phyloP scores from a whole-genome alignment of 2,888 invertebrate genomes.

The Merodon equestris region DNA sequence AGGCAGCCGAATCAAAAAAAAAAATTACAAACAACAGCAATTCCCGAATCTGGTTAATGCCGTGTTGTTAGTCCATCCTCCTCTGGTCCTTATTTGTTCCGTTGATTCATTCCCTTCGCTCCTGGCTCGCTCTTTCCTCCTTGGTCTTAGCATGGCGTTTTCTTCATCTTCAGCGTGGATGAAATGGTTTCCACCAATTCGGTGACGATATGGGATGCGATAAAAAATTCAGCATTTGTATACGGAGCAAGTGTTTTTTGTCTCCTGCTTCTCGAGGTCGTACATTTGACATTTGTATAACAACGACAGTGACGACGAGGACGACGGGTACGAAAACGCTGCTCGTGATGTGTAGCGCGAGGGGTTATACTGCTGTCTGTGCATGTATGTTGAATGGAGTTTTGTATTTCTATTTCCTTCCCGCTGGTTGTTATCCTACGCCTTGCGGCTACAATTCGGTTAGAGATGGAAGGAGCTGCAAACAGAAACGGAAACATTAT shows the following conservation, averaged over 20 bases:
- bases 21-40: slow-evolving; percentile 22
- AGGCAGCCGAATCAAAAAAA: too few relatives aligned
- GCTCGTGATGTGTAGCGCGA: not conserved
- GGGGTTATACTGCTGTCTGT: slow-evolving; percentile 59
- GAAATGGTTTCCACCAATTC: slow-evolving; percentile 49
- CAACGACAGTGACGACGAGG: slow-evolving; percentile 49
- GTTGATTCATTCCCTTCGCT: too few relatives aligned
- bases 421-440: slow-evolving; percentile 38
- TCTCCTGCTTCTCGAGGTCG: slow-evolving; percentile 19
- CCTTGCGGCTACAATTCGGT: slow-evolving; percentile 34
- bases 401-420: slow-evolving; percentile 13
- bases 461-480: slow-evolving; percentile 27
- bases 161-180: slow-evolving; percentile 50
- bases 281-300: slow-evolving; percentile 65
- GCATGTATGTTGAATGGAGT: slow-evolving; percentile 18
- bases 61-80: slow-evolving; percentile 52
- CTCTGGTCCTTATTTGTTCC: too few relatives aligned
- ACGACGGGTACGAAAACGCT: slow-evolving; percentile 7
- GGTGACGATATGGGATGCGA: slow-evolving; percentile 55
- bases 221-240: slow-evolving; percentile 68
- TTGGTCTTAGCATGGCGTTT: slow-evolving; percentile 41
- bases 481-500: slow-evolving; percentile 57
- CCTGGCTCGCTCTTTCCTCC: slow-evolving; percentile 18
- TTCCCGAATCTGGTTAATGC: slow-evolving; percentile 63
- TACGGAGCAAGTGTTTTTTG: slow-evolving; percentile 67